A percentile compares a stretch with the other conserved stretches of the same genome.
phyloP scores from a whole-genome alignment of 1,140 invertebrate genomes.

The Caenorhabditis tropicalis region DNA sequence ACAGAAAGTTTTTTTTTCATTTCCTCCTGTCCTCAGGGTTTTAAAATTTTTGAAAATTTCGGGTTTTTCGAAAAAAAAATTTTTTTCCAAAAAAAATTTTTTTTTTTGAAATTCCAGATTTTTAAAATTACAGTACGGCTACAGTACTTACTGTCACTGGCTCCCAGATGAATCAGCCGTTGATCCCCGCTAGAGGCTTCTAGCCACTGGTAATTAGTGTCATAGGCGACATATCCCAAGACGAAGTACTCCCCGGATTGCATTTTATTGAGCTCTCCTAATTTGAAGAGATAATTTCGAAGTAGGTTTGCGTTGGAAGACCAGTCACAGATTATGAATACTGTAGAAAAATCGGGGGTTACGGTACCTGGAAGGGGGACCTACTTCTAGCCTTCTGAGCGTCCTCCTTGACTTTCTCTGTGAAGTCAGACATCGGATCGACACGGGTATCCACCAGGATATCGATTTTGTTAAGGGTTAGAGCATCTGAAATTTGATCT shows the following conservation, averaged over 20 bases:
- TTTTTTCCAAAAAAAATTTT: not conserved
- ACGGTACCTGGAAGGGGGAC: not conserved
- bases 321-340: constrained; percentile 36
- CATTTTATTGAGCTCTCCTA: constrained; percentile 15
- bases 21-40: no score
- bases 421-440: not conserved
- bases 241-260: constrained; percentile 38
- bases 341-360: not conserved
- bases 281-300: not conserved
- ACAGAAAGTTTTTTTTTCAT: not conserved
- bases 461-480: not conserved
- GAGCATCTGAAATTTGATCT: constrained; percentile 33
- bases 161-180: not conserved
- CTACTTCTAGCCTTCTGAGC: constrained; percentile 24
- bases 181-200: not conserved
- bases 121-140: no score
- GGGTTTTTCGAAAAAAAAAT: no score
- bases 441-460: constrained; percentile 10
- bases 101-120: no score
- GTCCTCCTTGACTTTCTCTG: constrained; percentile 8
- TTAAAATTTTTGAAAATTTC: no score
- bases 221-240: not conserved
- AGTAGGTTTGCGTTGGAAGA: constrained; percentile 13
- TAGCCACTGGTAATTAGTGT: constrained; percentile 3
- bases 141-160: constrained; percentile 1